Evolutionary conservation across 1,140 invertebrate species (phyloP).

Genomic region (Euglossa dilemma): DNA sequence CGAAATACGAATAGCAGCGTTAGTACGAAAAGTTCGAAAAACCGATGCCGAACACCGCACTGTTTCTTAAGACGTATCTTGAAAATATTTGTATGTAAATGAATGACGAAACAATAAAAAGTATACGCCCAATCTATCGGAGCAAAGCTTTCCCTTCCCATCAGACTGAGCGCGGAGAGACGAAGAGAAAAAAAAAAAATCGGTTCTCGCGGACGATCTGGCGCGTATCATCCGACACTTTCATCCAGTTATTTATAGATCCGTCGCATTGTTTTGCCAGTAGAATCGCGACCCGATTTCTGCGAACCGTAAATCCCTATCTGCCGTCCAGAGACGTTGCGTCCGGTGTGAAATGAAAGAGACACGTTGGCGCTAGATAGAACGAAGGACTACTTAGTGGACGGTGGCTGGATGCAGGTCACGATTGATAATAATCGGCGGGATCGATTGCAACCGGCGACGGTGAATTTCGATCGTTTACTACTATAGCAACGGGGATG

Average conservation of each 20-base stretch:
- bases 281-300: slow-evolving; percentile 8
- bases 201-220: background rate
- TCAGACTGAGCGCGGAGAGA: too few relatives aligned
- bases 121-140: slow-evolving; percentile 68
- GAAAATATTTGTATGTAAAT: slow-evolving; percentile 81
- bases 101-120: slow-evolving; percentile 79
- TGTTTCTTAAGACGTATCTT: slow-evolving; percentile 76
- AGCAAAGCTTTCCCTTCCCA: too few relatives aligned
- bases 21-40: slow-evolving; percentile 62
- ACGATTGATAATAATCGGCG: background rate
- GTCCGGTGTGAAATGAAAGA: too few relatives aligned
- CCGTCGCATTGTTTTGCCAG: background rate
- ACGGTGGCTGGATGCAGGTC: background rate
- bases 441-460: background rate
- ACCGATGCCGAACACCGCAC: slow-evolving; percentile 58
- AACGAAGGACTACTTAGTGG: too few relatives aligned
- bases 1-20: slow-evolving; percentile 65
- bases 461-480: slow-evolving; percentile 12
- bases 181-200: background rate
- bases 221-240: background rate
- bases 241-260: slow-evolving; percentile 12
- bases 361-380: too few relatives aligned
- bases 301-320: background rate
- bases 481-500: background rate
- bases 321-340: too few relatives aligned